phyloP scores from a whole-genome alignment of 2,113 vertebrate genomes.

The Oryzias woworae region DNA sequence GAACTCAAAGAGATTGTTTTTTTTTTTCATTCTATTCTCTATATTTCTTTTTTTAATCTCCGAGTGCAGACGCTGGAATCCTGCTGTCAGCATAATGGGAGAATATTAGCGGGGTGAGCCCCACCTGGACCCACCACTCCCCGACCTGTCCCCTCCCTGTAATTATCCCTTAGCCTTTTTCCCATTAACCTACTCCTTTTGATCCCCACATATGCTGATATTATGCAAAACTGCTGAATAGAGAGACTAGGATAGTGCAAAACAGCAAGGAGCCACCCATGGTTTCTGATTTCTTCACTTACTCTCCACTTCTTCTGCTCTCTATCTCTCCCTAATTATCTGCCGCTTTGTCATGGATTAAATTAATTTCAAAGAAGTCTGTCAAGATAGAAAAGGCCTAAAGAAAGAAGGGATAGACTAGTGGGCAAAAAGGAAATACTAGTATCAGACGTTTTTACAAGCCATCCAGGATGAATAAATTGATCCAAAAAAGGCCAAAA shows the following conservation, averaged over 20 bases:
- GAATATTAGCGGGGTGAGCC: constrained; percentile 79
- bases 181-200: constrained; percentile 86
- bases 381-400: constrained; percentile 55
- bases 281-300: constrained; percentile 71
- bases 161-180: constrained; percentile 82
- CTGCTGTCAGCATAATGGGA: constrained; percentile 84
- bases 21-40: constrained; percentile 6
- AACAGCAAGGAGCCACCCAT: constrained; percentile 78
- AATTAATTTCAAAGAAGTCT: constrained; percentile 80
- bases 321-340: constrained; percentile 73
- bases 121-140: constrained; percentile 77
- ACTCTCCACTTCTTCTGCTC: constrained; percentile 65
- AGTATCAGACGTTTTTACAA: constrained; percentile 69
- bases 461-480: constrained; percentile 67
- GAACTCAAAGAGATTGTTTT: constrained; percentile 68
- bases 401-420: constrained; percentile 43
- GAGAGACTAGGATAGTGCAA: constrained; percentile 69
- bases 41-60: constrained; percentile 72
- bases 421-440: constrained; percentile 52
- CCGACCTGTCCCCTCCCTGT: constrained; percentile 79
- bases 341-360: constrained; percentile 77
- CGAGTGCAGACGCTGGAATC: constrained; percentile 76
- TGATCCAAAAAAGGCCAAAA: constrained; percentile 69
- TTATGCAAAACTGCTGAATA: constrained; percentile 86
- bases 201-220: constrained; percentile 82